Conservation (phyloP, 2,113 vertebrate species). For the Chionomys nivalis region DNA sequence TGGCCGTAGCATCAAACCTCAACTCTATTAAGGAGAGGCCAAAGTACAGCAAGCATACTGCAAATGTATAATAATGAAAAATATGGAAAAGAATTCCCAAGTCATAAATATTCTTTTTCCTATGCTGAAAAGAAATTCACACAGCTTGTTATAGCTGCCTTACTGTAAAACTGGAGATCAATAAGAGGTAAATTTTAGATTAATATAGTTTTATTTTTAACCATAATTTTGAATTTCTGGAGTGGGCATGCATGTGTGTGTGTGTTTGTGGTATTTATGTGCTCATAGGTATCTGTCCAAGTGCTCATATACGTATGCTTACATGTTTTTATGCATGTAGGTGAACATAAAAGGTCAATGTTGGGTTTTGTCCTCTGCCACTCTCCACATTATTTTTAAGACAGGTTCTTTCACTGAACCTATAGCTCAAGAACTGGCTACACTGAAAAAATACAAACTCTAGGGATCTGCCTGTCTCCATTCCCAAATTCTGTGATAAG, state of each 20-base stretch:
- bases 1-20: neutral
- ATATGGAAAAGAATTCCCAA: neutral
- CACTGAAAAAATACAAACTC: no score
- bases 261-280: neutral
- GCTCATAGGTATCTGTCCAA: neutral
- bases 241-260: neutral
- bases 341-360: neutral
- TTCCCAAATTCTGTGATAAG: neutral
- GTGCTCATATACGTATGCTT: neutral
- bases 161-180: neutral
- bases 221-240: neutral
- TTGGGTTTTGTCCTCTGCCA: neutral
- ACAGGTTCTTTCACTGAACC: neutral
- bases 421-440: neutral
- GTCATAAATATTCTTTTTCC: neutral
- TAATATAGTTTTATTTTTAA: neutral
- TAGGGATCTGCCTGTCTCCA: neutral
- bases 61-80: neutral
- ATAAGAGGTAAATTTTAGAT: neutral
- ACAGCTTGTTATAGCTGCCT: neutral
- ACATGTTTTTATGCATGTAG: neutral
- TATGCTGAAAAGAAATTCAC: neutral
- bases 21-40: neutral
- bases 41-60: neutral
- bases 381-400: neutral